These are phyloP conservation scores for Dioctria linearis DNA, from an alignment of 2,888 invertebrate genomes.

Conservation along the genomic window DNA sequence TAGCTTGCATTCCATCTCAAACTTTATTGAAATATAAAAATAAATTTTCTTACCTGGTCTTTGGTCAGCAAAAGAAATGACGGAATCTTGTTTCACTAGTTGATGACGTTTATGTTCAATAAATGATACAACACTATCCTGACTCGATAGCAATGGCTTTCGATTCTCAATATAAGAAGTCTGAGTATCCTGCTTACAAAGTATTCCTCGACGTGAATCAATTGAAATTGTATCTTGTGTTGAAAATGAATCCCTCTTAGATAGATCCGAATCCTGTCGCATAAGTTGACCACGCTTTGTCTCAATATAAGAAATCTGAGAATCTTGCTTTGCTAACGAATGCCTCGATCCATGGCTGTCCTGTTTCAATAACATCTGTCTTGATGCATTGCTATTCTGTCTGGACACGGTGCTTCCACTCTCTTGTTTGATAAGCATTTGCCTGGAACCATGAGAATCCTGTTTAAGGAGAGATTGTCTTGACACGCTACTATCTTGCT, in stretches of 20 bases:
- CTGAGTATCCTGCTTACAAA: constrained; percentile 64
- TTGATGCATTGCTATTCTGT: constrained; percentile 68
- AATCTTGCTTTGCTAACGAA: constrained; percentile 70
- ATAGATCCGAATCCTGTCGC: constrained; percentile 61
- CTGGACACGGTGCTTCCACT: constrained; percentile 65
- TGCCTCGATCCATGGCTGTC: constrained; percentile 70
- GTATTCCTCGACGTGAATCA: constrained; percentile 66
- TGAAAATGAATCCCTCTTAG: constrained; percentile 64
- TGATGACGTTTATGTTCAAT: constrained; percentile 69
- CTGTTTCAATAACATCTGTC: constrained; percentile 69
- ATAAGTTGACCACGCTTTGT: constrained; percentile 65
- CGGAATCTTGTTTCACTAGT: constrained; percentile 70
- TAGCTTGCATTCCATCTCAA: too few species aligned
- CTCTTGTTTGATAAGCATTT: constrained; percentile 70
- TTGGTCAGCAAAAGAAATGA: constrained; percentile 71
- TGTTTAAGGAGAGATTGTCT: constrained; percentile 69
- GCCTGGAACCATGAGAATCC: constrained; percentile 70
- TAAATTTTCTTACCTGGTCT: constrained; percentile 64
- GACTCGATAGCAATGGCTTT: constrained; percentile 60
- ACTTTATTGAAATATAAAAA: too few species aligned
- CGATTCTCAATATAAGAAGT: constrained; percentile 63
- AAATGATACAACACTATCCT: constrained; percentile 64
- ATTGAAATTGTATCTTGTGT: constrained; percentile 68
- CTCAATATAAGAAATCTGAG: constrained; percentile 71
- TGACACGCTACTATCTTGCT: constrained; percentile 61